These are phyloP conservation scores for Zosterops hypoxanthus DNA, from an alignment of 2,113 vertebrate species.

Conservation along the genomic window DNA sequence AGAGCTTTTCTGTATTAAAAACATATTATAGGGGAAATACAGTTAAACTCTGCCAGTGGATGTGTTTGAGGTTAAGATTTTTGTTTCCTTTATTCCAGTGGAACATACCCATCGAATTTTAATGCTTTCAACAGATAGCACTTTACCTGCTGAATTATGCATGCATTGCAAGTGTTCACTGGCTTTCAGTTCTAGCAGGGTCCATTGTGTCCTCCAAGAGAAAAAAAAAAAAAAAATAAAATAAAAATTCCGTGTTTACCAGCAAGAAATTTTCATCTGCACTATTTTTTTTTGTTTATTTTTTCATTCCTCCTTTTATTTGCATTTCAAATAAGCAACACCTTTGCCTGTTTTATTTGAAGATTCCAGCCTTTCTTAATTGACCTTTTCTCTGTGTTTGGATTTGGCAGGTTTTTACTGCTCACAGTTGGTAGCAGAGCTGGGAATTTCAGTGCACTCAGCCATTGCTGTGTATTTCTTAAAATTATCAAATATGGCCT, in stretches of 20 bases:
- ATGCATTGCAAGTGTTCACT: background rate
- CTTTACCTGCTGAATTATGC: background rate
- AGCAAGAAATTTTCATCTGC: background rate
- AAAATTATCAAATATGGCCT: background rate
- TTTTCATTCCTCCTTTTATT: background rate
- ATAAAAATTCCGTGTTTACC: background rate
- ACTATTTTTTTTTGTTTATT: background rate
- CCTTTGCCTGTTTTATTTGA: background rate
- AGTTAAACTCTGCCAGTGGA: background rate
- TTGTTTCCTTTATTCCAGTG: background rate
- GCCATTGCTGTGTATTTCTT: rapidly evolving
- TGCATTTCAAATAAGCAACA: background rate
- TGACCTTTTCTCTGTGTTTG: background rate
- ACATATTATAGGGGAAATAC: background rate
- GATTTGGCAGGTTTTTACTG: background rate
- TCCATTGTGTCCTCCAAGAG: background rate
- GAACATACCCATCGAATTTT: background rate
- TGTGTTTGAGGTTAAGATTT: background rate
- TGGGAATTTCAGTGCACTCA: background rate
- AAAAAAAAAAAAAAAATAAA: background rate
- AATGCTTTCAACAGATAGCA: background rate
- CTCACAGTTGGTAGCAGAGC: rapidly evolving
- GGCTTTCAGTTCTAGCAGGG: background rate
- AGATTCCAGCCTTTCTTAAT: background rate
- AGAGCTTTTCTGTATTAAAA: background rate